Evolutionary conservation across 1,140 invertebrate species (phyloP).

Genomic region (Diprion similis): DNA sequence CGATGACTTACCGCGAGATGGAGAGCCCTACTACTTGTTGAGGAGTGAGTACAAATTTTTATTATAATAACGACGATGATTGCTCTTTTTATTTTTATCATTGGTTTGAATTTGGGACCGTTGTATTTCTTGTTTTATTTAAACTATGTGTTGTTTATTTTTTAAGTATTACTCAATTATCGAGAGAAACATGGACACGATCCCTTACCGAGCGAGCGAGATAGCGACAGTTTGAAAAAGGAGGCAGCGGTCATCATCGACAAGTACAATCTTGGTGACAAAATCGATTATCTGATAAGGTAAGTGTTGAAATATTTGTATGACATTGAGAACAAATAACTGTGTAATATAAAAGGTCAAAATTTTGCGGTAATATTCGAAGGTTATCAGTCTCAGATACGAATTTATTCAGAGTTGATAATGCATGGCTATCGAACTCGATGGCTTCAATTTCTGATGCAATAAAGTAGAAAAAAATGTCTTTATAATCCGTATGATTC

Average conservation of each 20-base stretch:
- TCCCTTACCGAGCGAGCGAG: slow-evolving; percentile 69
- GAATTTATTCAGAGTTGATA: too few species aligned
- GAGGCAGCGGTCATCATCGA: slow-evolving; percentile 67
- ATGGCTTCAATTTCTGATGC: too few species aligned
- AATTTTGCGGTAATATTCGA: slow-evolving; percentile 15
- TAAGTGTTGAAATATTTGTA: slow-evolving; percentile 46
- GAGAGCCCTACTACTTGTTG: slow-evolving; percentile 51
- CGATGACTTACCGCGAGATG: slow-evolving; percentile 58
- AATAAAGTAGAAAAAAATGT: too few species aligned
- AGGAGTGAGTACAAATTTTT: slow-evolving; percentile 43
- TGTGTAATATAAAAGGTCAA: not conserved
- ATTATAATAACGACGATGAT: slow-evolving; percentile 13
- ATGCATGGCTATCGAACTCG: too few species aligned
- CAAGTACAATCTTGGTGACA: slow-evolving; percentile 52
- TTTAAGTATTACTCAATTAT: slow-evolving; percentile 77
- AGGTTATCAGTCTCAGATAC: not conserved
- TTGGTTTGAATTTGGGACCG: slow-evolving; percentile 5
- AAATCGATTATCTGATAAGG: slow-evolving; percentile 62
- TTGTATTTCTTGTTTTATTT: slow-evolving; percentile 18
- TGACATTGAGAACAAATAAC: slow-evolving; percentile 13
- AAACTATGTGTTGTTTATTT: slow-evolving; percentile 24
- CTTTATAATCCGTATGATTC: too few species aligned
- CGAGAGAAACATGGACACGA: slow-evolving; percentile 72
- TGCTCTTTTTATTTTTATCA: not conserved
- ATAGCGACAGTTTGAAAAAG: slow-evolving; percentile 71